Conservation (phyloP, 2,797 vertebrate species). For the Poecilia gillii region DNA sequence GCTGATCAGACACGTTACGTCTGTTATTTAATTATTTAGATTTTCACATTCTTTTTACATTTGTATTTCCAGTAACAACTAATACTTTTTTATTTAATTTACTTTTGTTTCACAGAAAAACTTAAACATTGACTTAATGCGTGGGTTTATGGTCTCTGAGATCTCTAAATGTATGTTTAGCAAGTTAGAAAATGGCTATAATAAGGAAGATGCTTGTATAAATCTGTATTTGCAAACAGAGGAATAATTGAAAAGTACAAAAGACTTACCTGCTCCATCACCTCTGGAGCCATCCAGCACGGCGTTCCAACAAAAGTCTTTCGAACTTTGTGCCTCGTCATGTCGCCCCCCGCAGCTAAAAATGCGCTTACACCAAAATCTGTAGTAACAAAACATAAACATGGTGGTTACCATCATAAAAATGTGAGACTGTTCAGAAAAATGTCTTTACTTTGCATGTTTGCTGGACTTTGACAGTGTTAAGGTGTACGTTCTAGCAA, state of each 20-base stretch:
- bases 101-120: neutral
- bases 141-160: neutral
- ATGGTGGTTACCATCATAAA: neutral
- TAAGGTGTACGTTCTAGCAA: neutral
- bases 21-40: neutral
- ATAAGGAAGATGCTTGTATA: neutral
- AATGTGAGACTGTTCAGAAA: neutral
- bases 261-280: conserved; percentile 95
- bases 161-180: neutral
- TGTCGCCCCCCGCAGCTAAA: conserved; percentile 94
- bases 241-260: neutral
- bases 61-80: neutral
- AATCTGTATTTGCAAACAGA: neutral
- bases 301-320: conserved; percentile 99
- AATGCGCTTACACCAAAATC: conserved; percentile 99
- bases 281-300: conserved; percentile 99
- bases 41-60: neutral
- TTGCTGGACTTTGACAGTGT: neutral
- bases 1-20: neutral
- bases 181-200: neutral
- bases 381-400: conserved; percentile 5
- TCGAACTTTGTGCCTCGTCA: conserved; percentile 98
- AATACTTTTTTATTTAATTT: neutral
- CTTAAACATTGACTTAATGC: neutral
- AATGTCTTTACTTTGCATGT: neutral